phyloP scores from a whole-genome alignment of 2,797 vertebrate species.

The Myotis pilosus region DNA sequence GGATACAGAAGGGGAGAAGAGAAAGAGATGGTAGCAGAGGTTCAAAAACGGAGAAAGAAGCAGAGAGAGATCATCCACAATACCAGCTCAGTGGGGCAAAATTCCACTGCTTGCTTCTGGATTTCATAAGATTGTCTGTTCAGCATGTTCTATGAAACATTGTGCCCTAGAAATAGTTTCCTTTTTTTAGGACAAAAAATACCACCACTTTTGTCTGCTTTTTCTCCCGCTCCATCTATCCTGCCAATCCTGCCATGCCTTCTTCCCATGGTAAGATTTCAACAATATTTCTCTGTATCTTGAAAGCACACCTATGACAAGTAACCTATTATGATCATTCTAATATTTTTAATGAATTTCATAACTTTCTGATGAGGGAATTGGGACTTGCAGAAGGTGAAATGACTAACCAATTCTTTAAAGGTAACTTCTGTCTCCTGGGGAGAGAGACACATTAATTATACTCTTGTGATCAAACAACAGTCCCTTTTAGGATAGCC shows the following conservation, averaged over 20 bases:
- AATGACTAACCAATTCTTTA: constrained; percentile 9
- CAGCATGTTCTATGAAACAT: background rate
- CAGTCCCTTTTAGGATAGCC: background rate
- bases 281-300: constrained; percentile 34
- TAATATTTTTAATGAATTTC: background rate
- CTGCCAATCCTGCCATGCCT: background rate
- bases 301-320: background rate
- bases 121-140: constrained; percentile 15
- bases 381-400: background rate
- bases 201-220: background rate
- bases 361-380: constrained; percentile 22
- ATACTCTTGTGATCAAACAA: constrained; percentile 13
- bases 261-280: background rate
- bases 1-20: background rate
- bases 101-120: background rate
- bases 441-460: constrained; percentile 44
- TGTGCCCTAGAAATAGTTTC: constrained; percentile 55
- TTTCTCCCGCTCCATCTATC: background rate
- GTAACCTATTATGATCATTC: constrained; percentile 4
- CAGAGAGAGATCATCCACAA: background rate
- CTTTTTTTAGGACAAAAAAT: constrained; percentile 4
- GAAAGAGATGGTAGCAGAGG: background rate
- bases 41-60: background rate
- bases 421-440: constrained; percentile 20
- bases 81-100: background rate